Evolutionary conservation across 2,797 vertebrate species (phyloP), one percentile per base, ranked within the genome.

Genomic region (Rhabdophis nuchalis): DNA sequence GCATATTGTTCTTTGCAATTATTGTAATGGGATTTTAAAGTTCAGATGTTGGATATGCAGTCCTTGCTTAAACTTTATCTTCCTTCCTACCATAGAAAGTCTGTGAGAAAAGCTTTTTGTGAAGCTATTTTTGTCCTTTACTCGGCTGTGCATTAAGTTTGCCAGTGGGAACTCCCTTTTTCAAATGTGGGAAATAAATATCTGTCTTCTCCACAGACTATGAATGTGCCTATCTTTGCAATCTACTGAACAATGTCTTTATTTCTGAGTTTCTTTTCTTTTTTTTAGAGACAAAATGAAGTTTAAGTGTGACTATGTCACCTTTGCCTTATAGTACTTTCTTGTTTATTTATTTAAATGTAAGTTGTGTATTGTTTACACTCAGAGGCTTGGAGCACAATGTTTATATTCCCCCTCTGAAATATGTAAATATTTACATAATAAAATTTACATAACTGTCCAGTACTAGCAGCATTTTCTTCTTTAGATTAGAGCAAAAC

Each of bases 21-120:
- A 95, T 46, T 1, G 12, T 23, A 0, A 0, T 91, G 58, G 27
- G 86, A 95, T 91, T 95, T 96, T 94, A 95, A 94, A 97, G 96
- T 95, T 96, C 96, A 97, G 93, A 95, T 94, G 88, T 91, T 93
- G 95, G 92, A 94, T 95, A 94, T 29, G 88, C 36, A 23, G 36
- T 77, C 7, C 92, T 95, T 95, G 89, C 89, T 94, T 94, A 91
- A 96, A 91, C 88, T 0, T 0, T 52, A 77, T 96, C 96, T 97
- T 97, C 96, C 97, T 97, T 97, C 96, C 96, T 97, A 96, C 95
- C 96, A 96, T 95, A 96, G 96, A 97, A 96, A 93, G 93, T 88
- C 89, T 96, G 92, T 92, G 94, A 94, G 95, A 96, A 96, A 96
- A 95, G 91, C 95, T 95, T 95, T 72, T 96, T 89, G 95, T 96